These are phyloP conservation scores for Phania funesta DNA, from an alignment of 2,888 invertebrate genomes.

Conservation along the genomic window DNA sequence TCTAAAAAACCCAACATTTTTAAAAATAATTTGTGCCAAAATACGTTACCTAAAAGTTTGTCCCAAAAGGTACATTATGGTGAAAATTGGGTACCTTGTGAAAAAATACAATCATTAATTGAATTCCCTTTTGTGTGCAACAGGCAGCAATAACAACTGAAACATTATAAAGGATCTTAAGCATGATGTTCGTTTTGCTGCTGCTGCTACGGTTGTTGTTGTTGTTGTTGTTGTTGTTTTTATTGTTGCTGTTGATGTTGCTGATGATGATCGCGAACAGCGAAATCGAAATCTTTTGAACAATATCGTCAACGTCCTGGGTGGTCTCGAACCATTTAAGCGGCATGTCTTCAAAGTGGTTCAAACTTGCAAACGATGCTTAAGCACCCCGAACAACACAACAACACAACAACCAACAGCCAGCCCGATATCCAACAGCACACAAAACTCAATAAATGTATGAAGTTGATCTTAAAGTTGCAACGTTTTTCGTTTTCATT, in stretches of 20 bases:
- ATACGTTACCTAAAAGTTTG: background rate
- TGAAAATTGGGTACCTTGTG: background rate
- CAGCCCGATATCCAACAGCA: conserved; percentile 39
- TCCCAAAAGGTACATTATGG: background rate
- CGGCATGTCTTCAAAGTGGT: conserved; percentile 78
- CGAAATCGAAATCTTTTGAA: conserved; percentile 65
- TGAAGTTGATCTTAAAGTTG: conserved; percentile 50
- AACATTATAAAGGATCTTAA: conserved; percentile 32
- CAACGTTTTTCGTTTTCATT: conserved; percentile 52
- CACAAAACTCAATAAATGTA: conserved; percentile 47
- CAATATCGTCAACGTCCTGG: conserved; percentile 74
- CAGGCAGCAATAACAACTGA: conserved; percentile 24
- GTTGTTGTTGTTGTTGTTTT: background rate
- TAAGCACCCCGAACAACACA: conserved; percentile 68
- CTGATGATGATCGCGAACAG: conserved; percentile 62
- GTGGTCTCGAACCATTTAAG: conserved; percentile 78
- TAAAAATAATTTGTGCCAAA: too few species aligned
- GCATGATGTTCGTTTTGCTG: conserved; percentile 38
- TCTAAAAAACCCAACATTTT: too few species aligned
- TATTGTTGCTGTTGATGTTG: conserved; percentile 12
- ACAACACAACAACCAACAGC: conserved; percentile 50
- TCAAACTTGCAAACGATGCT: conserved; percentile 76
- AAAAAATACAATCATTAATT: background rate
- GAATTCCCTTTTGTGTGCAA: conserved; percentile 7
- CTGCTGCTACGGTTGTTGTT: conserved; percentile 22